Evolutionary conservation across 2,113 vertebrate species (phyloP).

Genomic region (Osmerus eperlanus): DNA sequence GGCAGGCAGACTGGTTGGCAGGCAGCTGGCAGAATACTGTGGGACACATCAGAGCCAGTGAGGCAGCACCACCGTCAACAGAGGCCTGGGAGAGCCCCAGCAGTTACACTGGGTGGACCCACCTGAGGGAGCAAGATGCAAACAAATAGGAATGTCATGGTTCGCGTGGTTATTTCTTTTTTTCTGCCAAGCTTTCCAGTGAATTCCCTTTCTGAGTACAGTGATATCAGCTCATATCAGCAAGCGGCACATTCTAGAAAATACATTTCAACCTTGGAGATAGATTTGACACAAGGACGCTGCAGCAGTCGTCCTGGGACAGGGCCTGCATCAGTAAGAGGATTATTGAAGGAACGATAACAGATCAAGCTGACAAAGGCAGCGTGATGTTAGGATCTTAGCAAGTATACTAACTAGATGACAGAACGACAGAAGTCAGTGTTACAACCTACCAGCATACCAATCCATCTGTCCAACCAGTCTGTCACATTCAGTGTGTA

Average conservation of each 20-base stretch:
- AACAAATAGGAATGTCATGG: constrained; percentile 25
- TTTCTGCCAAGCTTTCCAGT: no score
- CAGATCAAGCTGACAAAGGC: no score
- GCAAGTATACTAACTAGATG: no score
- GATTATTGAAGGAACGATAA: no score
- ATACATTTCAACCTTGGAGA: no score
- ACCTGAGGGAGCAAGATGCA: constrained; percentile 18
- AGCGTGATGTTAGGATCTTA: no score
- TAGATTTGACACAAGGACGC: no score
- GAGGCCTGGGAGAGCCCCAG: constrained; percentile 28
- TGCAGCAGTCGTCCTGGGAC: no score
- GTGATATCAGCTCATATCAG: no score
- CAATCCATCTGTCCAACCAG: constrained; percentile 21
- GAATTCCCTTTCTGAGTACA: no score
- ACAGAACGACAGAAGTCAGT: not conserved
- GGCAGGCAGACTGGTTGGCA: constrained; percentile 40
- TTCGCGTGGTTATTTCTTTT: not conserved
- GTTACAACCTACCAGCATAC: not conserved
- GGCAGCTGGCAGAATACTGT: constrained; percentile 39
- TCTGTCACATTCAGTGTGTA: constrained; percentile 34
- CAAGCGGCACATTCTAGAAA: no score
- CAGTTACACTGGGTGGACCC: constrained; percentile 15
- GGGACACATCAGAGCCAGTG: constrained; percentile 51
- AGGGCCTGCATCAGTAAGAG: no score
- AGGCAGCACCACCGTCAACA: constrained; percentile 50